Conservation (phyloP, 1,140 invertebrate species). For the Zaprionus ornatus region DNA sequence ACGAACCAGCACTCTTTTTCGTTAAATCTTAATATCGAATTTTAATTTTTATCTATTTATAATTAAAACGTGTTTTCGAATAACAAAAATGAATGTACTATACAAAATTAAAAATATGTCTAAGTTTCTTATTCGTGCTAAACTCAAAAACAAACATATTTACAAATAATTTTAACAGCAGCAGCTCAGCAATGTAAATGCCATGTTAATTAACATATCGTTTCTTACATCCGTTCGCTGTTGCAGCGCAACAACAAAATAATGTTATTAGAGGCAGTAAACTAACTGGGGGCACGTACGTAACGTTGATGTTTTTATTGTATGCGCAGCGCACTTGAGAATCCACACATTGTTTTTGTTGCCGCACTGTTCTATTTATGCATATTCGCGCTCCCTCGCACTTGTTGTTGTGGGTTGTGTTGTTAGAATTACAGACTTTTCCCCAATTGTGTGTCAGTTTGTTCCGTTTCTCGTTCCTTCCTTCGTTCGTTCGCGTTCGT, state of each 20-base stretch:
- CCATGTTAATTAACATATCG: conserved; percentile 37
- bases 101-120: neutral
- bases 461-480: conserved; percentile 53
- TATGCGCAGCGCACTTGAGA: conserved; percentile 69
- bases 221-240: conserved; percentile 31
- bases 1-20: neutral
- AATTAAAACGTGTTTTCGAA: neutral
- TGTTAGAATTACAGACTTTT: conserved; percentile 53
- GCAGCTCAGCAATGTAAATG: neutral
- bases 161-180: neutral
- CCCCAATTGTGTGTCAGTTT: conserved; percentile 66
- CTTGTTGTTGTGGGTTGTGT: conserved; percentile 32
- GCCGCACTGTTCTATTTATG: conserved; percentile 41
- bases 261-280: conserved; percentile 45
- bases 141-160: neutral
- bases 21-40: neutral
- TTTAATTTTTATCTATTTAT: neutral
- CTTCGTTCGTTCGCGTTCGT: conserved; percentile 56
- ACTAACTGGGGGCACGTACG: conserved; percentile 36
- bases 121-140: neutral
- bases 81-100: neutral
- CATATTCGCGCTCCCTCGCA: conserved; percentile 46
- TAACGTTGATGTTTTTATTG: conserved; percentile 50
- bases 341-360: conserved; percentile 71
- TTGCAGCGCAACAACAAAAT: conserved; percentile 27